Percentiles rank a stretch among this genome's conserved stretches.
Evolutionary conservation across 2,797 vertebrate genomes (phyloP).

Genomic region (Cyclopterus lumpus): DNA sequence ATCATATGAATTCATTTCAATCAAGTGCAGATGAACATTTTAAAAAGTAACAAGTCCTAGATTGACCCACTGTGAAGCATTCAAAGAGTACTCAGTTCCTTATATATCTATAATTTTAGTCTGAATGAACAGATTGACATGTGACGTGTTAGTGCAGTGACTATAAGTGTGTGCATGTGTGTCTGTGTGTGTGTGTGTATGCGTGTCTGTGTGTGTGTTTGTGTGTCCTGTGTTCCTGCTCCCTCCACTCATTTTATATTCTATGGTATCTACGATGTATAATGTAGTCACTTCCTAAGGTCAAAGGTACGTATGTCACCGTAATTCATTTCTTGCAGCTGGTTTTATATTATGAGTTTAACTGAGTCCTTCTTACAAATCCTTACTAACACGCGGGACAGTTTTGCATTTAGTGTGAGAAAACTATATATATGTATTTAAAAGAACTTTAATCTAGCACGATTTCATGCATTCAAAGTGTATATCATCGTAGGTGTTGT

Average conservation of each 20-base stretch:
- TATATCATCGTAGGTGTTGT: not conserved
- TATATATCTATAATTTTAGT: conserved; percentile 49
- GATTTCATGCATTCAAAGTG: not conserved
- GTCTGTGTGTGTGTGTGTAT: too few species aligned
- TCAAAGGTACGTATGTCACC: not conserved
- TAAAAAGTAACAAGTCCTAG: not conserved
- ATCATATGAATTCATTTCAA: not conserved
- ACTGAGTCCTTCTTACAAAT: not conserved
- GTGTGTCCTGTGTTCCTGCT: not conserved
- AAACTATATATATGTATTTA: too few species aligned
- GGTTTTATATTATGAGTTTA: not conserved
- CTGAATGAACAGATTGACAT: conserved; percentile 55
- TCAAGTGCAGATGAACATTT: not conserved
- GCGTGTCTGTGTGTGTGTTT: not conserved
- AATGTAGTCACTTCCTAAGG: not conserved
- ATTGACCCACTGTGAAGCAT: conserved; percentile 2
- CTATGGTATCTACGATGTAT: not conserved
- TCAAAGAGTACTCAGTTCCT: conserved; percentile 25
- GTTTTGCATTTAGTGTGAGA: not conserved
- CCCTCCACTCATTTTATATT: conserved; percentile 5
- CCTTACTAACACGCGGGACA: not conserved
- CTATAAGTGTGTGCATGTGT: conserved; percentile 9
- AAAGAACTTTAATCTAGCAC: not conserved
- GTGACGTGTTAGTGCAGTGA: conserved; percentile 11
- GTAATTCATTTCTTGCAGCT: not conserved